Evolutionary conservation across 2,113 vertebrate genomes (phyloP).

Genomic region (Mohoua ochrocephala): DNA sequence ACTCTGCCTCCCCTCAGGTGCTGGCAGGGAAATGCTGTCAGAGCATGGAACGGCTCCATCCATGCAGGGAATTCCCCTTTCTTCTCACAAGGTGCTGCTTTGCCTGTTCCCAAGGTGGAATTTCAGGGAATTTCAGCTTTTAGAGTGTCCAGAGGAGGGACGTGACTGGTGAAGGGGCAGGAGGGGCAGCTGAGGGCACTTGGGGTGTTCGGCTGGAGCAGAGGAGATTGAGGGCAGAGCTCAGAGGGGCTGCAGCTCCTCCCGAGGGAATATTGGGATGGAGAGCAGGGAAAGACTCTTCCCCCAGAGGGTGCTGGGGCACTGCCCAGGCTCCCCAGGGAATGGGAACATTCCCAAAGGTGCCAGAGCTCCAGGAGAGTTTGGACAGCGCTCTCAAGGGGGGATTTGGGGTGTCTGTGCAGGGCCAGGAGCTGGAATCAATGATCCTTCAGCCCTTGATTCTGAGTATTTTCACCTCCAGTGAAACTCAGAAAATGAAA

Average conservation of each 20-base stretch:
- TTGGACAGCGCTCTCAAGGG: accelerated
- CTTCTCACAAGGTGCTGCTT: not conserved
- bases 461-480: not conserved
- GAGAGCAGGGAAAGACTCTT: not conserved
- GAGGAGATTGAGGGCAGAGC: not conserved
- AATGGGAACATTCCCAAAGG: not conserved
- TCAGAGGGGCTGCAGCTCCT: not conserved
- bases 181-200: not conserved
- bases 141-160: not conserved
- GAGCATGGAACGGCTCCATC: not conserved
- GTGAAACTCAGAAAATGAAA: not conserved
- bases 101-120: not conserved
- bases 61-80: not conserved
- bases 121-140: not conserved
- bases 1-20: not conserved
- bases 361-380: not conserved
- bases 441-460: not conserved
- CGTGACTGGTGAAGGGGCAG: not conserved
- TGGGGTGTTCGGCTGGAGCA: not conserved
- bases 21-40: not conserved
- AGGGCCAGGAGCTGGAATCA: not conserved
- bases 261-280: not conserved
- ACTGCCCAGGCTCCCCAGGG: not conserved
- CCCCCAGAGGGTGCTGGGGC: not conserved
- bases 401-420: not conserved